Percentiles rank a stretch among this genome's conserved stretches.
Conservation (phyloP, 2,113 vertebrate species). For the Pluvialis apricaria region DNA sequence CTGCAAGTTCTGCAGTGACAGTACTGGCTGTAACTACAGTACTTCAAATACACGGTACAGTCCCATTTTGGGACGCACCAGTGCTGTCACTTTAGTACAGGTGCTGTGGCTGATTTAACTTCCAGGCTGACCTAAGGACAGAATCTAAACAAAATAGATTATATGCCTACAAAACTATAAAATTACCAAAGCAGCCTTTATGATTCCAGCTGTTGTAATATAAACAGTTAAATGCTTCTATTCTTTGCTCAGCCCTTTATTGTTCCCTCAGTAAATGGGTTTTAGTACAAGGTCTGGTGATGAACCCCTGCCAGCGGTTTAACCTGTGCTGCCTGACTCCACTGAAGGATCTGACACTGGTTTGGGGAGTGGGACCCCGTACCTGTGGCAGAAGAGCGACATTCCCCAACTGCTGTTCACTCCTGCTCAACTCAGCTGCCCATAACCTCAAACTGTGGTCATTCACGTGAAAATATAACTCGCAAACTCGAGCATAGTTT, state of each 20-base stretch:
- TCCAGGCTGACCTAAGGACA: not conserved
- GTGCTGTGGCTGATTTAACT: not conserved
- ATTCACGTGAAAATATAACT: not conserved
- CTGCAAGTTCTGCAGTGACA: not conserved
- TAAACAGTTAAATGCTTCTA: not conserved
- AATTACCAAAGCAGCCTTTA: not conserved
- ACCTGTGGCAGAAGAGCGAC: not conserved
- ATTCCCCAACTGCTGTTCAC: not conserved
- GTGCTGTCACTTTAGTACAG: not conserved
- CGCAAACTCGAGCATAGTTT: rapidly evolving
- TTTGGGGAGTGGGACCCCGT: not conserved
- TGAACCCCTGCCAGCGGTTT: not conserved
- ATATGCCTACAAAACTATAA: not conserved
- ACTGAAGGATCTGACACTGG: rapidly evolving
- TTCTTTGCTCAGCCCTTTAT: not conserved
- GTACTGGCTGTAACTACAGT: not conserved
- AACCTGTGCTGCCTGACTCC: not conserved
- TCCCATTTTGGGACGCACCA: not conserved
- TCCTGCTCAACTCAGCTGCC: not conserved
- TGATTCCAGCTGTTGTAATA: not conserved
- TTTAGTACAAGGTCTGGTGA: not conserved
- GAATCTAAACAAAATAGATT: not conserved
- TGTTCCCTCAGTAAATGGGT: not conserved
- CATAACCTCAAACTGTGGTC: rapidly evolving
- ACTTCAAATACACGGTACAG: not conserved